Base-by-base conservation (phyloP, 2,797 vertebrate species). In the Cirrhinus mrigala region DNA sequence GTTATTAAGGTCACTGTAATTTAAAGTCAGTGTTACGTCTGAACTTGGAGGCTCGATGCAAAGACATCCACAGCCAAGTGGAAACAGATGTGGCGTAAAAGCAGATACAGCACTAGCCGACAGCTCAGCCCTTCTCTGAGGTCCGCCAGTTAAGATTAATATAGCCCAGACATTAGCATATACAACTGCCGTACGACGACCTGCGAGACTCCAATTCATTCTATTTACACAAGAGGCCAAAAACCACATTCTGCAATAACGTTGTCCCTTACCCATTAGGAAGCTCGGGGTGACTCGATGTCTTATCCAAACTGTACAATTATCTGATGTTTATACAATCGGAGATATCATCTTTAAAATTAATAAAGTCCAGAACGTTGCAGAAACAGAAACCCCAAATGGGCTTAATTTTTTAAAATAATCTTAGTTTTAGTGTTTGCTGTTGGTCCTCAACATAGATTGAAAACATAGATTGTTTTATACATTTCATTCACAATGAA, bases 41-140 rank as follows among this genome's bases (percentile, higher is more conserved):
- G 91, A 90, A 96, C 97, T 97, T 96, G 96, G 96, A 96, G 97
- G 96, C 95, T 97, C 94, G 95, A 91, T 96, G 95, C 96, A 95
- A 96, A 97, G 96, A 97, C 96, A 40, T 87, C 82, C 78, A 95
- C 96, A 95, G 96, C 94, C 96, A 96, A 98, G 96, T 96, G 96
- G 96, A 99, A 98, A 97, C 98, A 98, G 96, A 98, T 98, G 97
- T 97, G 95, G 93, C 94, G 95, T 95, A 96, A 96, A 96, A 94
- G 92, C 96, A 95, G 95, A 95, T 96, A 96, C 95, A 97, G 94
- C 96, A 95, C 95, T 96, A 95, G 96, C 96, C 96, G 96, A 94
- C 96, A 95, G 94, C 96, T 98, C 96, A 96, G 97, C 97, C 98
- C 98, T 97, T 96, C 97, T 96, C 96, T 95, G 95, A 95, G 95